Evolutionary conservation across 2,888 invertebrate genomes (phyloP).

Genomic region (Nephrotoma appendiculata): DNA sequence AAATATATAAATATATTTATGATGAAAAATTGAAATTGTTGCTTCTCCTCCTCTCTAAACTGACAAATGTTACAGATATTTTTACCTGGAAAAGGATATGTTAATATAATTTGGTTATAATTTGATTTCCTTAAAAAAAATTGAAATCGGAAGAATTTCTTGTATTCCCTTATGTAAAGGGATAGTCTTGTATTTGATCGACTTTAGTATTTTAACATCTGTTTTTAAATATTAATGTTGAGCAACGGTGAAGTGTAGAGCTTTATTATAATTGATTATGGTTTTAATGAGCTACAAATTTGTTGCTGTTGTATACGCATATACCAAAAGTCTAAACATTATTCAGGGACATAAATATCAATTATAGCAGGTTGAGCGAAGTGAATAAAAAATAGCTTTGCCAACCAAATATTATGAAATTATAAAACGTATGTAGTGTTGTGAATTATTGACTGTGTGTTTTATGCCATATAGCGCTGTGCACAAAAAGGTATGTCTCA

Average conservation of each 20-base stretch:
- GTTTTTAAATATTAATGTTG: background rate
- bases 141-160: background rate
- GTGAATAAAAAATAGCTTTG: background rate
- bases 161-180: background rate
- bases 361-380: background rate
- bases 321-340: background rate
- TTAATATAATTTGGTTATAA: background rate
- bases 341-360: background rate
- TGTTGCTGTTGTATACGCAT: background rate
- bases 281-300: background rate
- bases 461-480: background rate
- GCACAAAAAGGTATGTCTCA: background rate
- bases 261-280: background rate
- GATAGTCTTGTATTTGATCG: background rate
- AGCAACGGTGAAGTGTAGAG: background rate
- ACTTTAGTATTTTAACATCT: background rate
- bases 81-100: background rate
- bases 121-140: background rate
- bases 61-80: background rate
- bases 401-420: background rate
- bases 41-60: background rate
- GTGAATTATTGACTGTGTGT: background rate
- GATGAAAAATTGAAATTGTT: background rate
- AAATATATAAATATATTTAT: background rate
- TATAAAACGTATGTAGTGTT: background rate